Evolutionary conservation across 64 coral and sea anemone genomes (phyloP).

Genomic region (Anthopleura sola): DNA sequence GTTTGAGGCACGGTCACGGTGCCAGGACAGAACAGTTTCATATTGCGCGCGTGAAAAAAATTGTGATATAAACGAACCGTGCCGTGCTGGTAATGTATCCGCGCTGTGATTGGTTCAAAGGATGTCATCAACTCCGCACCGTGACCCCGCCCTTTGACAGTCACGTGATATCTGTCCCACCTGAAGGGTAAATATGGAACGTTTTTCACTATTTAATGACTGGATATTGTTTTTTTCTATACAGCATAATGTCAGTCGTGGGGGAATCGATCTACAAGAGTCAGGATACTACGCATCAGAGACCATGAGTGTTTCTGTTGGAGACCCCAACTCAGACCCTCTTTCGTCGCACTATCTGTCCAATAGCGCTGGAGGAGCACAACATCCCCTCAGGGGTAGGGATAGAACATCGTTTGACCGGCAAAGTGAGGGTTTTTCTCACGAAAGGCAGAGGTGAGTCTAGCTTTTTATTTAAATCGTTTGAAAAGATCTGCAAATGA

Average conservation of each 20-base stretch:
- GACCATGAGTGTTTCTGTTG: slow-evolving; percentile 46
- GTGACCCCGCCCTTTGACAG: too few relatives aligned
- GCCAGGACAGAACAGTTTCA: too few relatives aligned
- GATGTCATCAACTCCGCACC: too few relatives aligned
- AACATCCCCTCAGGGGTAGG: not conserved
- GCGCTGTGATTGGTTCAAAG: too few relatives aligned
- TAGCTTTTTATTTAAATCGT: not conserved
- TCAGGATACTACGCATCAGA: slow-evolving; percentile 68
- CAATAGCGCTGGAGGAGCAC: slow-evolving; percentile 31
- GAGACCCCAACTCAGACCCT: slow-evolving; percentile 26
- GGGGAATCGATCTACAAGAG: slow-evolving; percentile 48
- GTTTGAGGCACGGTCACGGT: too few relatives aligned
- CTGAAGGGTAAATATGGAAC: too few relatives aligned
- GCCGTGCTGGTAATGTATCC: too few relatives aligned
- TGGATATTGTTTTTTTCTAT: not conserved
- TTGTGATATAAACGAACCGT: too few relatives aligned
- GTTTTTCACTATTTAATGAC: too few relatives aligned
- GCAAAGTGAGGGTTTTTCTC: not conserved
- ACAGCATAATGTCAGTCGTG: not conserved
- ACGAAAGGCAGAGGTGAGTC: slow-evolving; percentile 2
- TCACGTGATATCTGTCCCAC: too few relatives aligned
- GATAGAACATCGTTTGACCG: not conserved
- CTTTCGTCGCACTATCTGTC: slow-evolving; percentile 33
- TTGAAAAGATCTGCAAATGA: not conserved
- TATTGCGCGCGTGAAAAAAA: too few relatives aligned